Evolutionary conservation across 2,113 vertebrate genomes (phyloP), one percentile per base, ranked within the genome.

Genomic region (Phodopus roborovskii): DNA sequence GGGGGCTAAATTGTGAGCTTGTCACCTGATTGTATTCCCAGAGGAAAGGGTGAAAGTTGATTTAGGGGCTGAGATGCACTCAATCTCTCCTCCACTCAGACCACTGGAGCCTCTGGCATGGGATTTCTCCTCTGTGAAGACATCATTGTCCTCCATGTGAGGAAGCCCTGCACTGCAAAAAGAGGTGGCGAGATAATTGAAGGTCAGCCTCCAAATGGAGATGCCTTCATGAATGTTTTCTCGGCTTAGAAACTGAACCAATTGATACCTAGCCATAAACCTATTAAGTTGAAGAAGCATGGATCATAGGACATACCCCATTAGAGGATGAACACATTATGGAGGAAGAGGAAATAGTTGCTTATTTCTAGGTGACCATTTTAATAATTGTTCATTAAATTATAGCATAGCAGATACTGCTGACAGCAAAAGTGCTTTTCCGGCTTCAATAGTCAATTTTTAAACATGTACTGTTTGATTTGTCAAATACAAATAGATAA

Each of bases 111-210:
- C 89, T 97, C 64, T 62, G 89, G 85, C 95, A 88, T 64, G 78
- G 93, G 96, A 68, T 74, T 94, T 95, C 15, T 92, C 90, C 88
- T 98, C 89, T 92, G 96, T 95, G 70, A 88, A 92, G 85, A 92
- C 96, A 94, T 88, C 95, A 83, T 98, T 98, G 97, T 98, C 95
- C 95, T 98, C 95, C 24, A 60, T 93, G 42, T 84, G 96, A 98
- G 97, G 97, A 97, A 97, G 86, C 68, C 17, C 50, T 90, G 92
- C 81, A 50, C 81, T 96, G 82, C 92, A 45, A 96, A 95, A 91
- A 60, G 92, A 96, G 92, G 79, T 91, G 78, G 89, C 85, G 81
- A 94, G 92, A 92, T 96, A 91, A 95, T 53, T 89, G 96, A 97
- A 97, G 96, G 88, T 95, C 97, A 94, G 91, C 78, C 88, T 96